Conservation (phyloP, 2,888 invertebrate genomes). For the Mycogona germanica region DNA sequence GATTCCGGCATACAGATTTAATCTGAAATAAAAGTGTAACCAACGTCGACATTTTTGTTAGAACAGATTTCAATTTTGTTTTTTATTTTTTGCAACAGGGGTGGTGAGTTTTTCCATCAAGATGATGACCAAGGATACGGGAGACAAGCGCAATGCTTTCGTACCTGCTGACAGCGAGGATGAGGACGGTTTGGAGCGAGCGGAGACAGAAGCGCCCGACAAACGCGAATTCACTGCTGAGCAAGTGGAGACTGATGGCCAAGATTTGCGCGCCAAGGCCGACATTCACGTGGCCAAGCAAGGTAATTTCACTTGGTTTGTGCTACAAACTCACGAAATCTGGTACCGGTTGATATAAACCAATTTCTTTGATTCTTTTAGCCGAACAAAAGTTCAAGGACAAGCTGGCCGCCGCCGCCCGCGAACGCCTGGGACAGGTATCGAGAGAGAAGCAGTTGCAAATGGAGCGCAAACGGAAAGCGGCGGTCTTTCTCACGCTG, state of each 20-base stretch:
- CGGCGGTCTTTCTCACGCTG: constrained; percentile 61
- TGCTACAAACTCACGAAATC: no score
- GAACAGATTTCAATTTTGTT: neutral
- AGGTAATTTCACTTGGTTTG: no score
- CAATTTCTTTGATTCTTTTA: constrained; percentile 23
- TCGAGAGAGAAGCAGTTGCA: constrained; percentile 34
- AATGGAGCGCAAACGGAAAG: constrained; percentile 59
- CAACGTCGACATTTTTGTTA: no score
- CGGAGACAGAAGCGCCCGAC: neutral
- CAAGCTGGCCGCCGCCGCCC: constrained; percentile 31
- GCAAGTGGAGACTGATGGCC: neutral
- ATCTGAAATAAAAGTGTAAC: no score
- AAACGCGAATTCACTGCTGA: neutral
- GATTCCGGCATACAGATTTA: no score
- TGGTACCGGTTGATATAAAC: no score
- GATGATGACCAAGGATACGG: constrained; percentile 51
- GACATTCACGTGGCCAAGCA: neutral
- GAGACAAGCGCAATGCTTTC: constrained; percentile 1
- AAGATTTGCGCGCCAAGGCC: neutral
- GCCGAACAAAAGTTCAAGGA: constrained; percentile 34
- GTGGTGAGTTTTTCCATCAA: constrained; percentile 79
- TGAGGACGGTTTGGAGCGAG: neutral
- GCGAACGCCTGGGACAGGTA: constrained; percentile 33
- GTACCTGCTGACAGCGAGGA: neutral
- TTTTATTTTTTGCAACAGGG: constrained; percentile 40